Conservation (phyloP, 2,888 invertebrate species). For the Achlya flavicornis region DNA sequence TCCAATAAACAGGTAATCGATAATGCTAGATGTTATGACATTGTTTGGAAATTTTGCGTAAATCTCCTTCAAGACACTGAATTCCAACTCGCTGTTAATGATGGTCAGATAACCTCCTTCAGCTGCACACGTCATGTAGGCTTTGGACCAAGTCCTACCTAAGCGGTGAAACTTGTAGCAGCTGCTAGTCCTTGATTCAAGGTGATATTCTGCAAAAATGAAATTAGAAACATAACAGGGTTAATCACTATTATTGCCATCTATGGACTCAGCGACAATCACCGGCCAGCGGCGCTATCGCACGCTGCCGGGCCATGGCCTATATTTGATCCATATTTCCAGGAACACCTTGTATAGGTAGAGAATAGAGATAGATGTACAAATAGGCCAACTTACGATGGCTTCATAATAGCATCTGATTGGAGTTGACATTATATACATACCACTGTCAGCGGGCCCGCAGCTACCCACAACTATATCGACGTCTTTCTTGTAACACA, state of each 20-base stretch:
- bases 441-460: not conserved
- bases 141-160: slow-evolving; percentile 29
- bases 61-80: not conserved
- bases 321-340: not conserved
- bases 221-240: not conserved
- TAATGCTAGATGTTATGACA: not conserved
- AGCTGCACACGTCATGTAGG: slow-evolving; percentile 21
- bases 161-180: slow-evolving; percentile 41
- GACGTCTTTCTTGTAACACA: not conserved
- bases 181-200: slow-evolving; percentile 30
- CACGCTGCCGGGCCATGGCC: no score
- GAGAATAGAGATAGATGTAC: not conserved
- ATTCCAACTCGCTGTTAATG: not conserved
- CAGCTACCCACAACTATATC: not conserved
- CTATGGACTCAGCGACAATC: not conserved
- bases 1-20: not conserved
- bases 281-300: no score
- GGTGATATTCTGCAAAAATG: slow-evolving; percentile 24
- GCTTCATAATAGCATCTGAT: not conserved
- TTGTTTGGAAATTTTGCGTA: not conserved
- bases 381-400: not conserved
- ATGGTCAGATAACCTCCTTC: not conserved
- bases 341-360: not conserved
- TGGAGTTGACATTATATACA: not conserved
- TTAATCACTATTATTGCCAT: not conserved